These are phyloP conservation scores for Hylaeus volcanicus DNA, from an alignment of 1,140 invertebrate species.

Conservation along the genomic window DNA sequence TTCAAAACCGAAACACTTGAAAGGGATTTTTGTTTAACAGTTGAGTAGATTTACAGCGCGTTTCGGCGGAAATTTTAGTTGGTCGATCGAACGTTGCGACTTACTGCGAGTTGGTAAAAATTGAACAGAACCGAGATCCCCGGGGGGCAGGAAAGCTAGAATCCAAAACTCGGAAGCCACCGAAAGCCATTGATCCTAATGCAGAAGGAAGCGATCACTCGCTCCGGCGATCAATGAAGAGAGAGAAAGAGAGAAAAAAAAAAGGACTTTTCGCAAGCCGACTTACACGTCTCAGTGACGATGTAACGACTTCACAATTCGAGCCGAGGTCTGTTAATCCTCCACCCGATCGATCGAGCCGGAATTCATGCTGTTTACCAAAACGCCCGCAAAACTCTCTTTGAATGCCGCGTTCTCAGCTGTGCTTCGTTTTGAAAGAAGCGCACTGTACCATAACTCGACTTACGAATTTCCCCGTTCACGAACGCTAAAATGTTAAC, in stretches of 20 bases:
- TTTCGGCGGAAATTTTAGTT: no score
- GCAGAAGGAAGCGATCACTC: conserved; percentile 62
- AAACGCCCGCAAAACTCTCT: conserved; percentile 48
- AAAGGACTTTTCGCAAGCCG: conserved; percentile 62
- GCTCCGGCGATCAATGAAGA: conserved; percentile 61
- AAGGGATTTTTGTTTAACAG: no score
- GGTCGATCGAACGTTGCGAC: neutral
- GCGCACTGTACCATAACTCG: conserved; percentile 2
- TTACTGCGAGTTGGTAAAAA: conserved; percentile 59
- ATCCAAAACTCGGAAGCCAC: conserved; percentile 62
- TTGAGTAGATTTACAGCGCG: no score
- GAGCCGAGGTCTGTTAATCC: conserved; percentile 58
- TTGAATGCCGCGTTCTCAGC: conserved; percentile 39
- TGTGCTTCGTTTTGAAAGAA: conserved; percentile 45
- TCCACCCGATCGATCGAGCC: conserved; percentile 67
- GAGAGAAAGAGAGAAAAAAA: conserved; percentile 49
- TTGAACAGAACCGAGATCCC: conserved; percentile 22
- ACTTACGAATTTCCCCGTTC: neutral
- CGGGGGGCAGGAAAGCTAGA: conserved; percentile 46
- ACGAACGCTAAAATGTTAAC: neutral
- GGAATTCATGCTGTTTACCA: conserved; percentile 48
- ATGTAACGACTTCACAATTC: conserved; percentile 62
- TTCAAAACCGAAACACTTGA: no score
- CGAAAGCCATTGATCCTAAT: conserved; percentile 63
- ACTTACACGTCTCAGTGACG: conserved; percentile 65